Percentiles rank a stretch among this genome's conserved stretches.
phyloP scores from a whole-genome alignment of 2,888 invertebrate genomes.

The Chesias legatella region DNA sequence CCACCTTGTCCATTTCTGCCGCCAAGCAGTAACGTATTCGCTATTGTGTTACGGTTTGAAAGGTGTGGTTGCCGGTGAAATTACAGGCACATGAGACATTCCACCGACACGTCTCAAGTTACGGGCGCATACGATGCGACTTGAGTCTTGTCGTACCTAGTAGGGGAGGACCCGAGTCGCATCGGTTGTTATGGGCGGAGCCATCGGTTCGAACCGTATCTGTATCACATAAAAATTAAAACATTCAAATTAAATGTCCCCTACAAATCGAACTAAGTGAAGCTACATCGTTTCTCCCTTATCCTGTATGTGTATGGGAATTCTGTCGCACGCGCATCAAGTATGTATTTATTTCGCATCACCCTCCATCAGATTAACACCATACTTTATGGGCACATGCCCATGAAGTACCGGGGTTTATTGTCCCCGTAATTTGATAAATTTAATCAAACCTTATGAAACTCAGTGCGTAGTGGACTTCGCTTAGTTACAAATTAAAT shows the following conservation, averaged over 20 bases:
- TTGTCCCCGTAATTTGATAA: conserved; percentile 25
- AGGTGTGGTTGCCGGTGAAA: too few relatives aligned
- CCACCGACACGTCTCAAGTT: too few relatives aligned
- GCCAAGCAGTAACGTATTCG: too few relatives aligned
- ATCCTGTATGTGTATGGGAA: conserved; percentile 70
- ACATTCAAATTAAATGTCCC: neutral
- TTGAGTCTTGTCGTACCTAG: too few relatives aligned
- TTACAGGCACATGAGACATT: too few relatives aligned
- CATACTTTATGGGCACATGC: conserved; percentile 51
- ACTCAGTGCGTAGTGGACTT: conserved; percentile 37
- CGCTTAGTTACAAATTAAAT: neutral
- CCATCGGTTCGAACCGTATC: too few relatives aligned
- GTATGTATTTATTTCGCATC: conserved; percentile 35
- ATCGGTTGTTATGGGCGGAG: too few relatives aligned
- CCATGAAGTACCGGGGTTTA: conserved; percentile 49
- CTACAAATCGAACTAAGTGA: conserved; percentile 39
- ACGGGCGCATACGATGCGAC: too few relatives aligned
- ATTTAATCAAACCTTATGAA: conserved; percentile 40
- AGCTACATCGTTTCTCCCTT: conserved; percentile 61
- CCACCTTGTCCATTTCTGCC: too few relatives aligned
- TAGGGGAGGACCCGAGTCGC: too few relatives aligned
- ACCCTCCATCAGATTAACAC: conserved; percentile 34
- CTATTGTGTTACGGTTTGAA: too few relatives aligned
- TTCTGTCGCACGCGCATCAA: conserved; percentile 57
- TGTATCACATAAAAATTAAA: neutral